Evolutionary conservation across 2,797 vertebrate genomes (phyloP).

Genomic region (Acrossocheilus fasciatus): DNA sequence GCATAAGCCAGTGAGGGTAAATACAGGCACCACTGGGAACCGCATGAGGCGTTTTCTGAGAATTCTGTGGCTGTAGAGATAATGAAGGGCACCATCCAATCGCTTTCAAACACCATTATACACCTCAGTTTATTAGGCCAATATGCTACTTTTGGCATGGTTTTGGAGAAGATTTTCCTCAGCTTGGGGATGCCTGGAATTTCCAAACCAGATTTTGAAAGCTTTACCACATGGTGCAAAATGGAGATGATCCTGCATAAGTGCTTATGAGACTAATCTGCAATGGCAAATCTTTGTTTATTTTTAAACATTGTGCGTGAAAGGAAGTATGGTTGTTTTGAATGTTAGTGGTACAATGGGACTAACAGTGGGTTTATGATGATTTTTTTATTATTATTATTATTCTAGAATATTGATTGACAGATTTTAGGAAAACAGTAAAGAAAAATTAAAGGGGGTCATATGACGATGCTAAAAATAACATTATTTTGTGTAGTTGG

Average conservation of each 20-base stretch:
- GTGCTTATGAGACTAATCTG: neutral
- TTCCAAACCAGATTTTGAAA: slow-evolving; percentile 13
- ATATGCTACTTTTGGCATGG: slow-evolving; percentile 37
- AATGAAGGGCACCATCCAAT: slow-evolving; percentile 53
- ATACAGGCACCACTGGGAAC: slow-evolving; percentile 45
- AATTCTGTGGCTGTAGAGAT: slow-evolving; percentile 49
- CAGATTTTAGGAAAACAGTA: neutral
- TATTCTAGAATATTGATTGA: neutral
- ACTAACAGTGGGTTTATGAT: neutral
- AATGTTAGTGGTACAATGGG: neutral
- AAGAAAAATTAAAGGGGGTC: neutral
- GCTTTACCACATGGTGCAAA: slow-evolving; percentile 6
- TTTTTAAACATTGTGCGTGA: neutral
- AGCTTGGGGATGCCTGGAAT: neutral
- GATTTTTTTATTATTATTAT: neutral
- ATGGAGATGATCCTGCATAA: neutral
- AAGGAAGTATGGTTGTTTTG: neutral
- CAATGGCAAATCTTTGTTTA: neutral
- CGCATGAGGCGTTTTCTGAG: slow-evolving; percentile 37
- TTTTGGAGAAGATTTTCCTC: neutral
- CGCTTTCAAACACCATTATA: slow-evolving; percentile 32
- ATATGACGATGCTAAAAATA: no score
- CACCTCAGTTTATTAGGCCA: slow-evolving; percentile 30
- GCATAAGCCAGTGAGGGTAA: slow-evolving; percentile 60
- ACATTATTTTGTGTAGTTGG: no score